A percentile compares a stretch with the other conserved stretches of the same genome.
phyloP scores from a whole-genome alignment of 92 coral and sea anemone species.

The Porites rus region DNA sequence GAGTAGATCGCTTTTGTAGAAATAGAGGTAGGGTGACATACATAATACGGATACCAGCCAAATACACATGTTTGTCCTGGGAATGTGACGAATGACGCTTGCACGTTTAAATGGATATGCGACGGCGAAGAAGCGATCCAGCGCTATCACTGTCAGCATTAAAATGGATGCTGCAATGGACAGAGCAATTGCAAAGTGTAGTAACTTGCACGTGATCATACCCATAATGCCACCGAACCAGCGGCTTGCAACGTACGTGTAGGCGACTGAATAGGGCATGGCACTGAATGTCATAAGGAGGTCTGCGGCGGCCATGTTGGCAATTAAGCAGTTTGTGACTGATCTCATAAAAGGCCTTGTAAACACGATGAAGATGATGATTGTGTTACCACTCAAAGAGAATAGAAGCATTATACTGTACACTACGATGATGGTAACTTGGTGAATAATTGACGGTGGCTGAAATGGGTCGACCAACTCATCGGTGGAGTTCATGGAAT shows the following conservation, averaged over 20 bases:
- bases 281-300: slow-evolving; percentile 75
- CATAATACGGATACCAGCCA: slow-evolving; percentile 60
- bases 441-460: slow-evolving; percentile 11
- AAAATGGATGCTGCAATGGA: slow-evolving; percentile 80
- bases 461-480: background rate
- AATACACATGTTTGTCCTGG: slow-evolving; percentile 47
- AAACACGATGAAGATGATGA: slow-evolving; percentile 69
- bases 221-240: slow-evolving; percentile 81
- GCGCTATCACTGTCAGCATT: slow-evolving; percentile 65
- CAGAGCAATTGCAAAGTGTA: slow-evolving; percentile 61
- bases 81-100: slow-evolving; percentile 64
- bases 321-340: slow-evolving; percentile 77
- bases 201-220: slow-evolving; percentile 63
- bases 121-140: slow-evolving; percentile 83
- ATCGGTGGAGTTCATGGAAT: slow-evolving; percentile 6
- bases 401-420: slow-evolving; percentile 61
- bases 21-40: slow-evolving; percentile 66
- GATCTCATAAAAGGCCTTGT: slow-evolving; percentile 74
- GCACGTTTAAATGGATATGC: slow-evolving; percentile 80
- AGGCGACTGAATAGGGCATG: slow-evolving; percentile 76
- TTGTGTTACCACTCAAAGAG: slow-evolving; percentile 66
- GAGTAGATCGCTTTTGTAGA: slow-evolving; percentile 8
- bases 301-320: slow-evolving; percentile 86
- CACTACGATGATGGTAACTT: slow-evolving; percentile 44
- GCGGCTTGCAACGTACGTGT: slow-evolving; percentile 39